Conservation (phyloP, 2,113 vertebrate species). For the Parotia lawesii region DNA sequence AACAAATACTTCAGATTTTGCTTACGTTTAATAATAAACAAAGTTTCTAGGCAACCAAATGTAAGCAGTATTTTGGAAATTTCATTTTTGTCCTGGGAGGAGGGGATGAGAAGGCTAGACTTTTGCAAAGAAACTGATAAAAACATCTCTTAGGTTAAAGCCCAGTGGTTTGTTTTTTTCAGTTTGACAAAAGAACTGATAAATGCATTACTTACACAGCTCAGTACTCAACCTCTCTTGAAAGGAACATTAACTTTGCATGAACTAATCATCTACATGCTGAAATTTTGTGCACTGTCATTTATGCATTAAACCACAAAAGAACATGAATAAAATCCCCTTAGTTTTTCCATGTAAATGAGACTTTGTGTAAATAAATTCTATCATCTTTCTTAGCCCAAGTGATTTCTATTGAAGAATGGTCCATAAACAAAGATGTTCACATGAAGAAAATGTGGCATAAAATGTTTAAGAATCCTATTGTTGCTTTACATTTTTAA, state of each 20-base stretch:
- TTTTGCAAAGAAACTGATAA: neutral
- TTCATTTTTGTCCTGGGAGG: neutral
- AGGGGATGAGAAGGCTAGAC: neutral
- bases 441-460: neutral
- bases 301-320: slow-evolving; percentile 43
- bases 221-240: slow-evolving; percentile 1
- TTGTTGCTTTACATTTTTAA: neutral
- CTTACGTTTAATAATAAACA: neutral
- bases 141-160: neutral
- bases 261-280: slow-evolving; percentile 28
- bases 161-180: neutral
- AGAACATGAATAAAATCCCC: slow-evolving; percentile 9
- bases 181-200: slow-evolving; percentile 9
- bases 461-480: neutral
- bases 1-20: neutral
- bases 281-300: slow-evolving; percentile 21
- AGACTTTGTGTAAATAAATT: slow-evolving; percentile 31
- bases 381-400: neutral
- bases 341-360: slow-evolving; percentile 21
- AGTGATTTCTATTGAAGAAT: neutral
- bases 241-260: slow-evolving; percentile 53
- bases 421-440: neutral
- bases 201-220: slow-evolving; percentile 20
- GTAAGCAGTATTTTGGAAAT: neutral
- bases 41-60: neutral